A percentile compares a stretch with the other conserved stretches of the same genome.
phyloP scores from a whole-genome alignment of 2,113 vertebrate genomes.

The Alces alces region DNA sequence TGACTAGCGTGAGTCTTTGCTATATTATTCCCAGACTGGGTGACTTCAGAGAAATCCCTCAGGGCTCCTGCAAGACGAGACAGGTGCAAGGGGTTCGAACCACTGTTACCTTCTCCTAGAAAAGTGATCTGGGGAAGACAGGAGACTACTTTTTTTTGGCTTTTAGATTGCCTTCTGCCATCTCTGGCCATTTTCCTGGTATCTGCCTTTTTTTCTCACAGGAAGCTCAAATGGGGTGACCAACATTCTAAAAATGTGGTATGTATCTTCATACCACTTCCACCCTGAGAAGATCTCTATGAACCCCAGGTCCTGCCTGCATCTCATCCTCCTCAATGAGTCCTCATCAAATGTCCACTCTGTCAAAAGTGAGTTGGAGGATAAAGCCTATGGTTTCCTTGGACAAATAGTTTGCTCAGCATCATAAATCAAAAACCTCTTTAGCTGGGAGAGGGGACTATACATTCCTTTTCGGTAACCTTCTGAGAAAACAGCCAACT shows the following conservation, averaged over 20 bases:
- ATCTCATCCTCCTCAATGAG: background rate
- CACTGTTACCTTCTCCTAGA: background rate
- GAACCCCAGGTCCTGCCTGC: background rate
- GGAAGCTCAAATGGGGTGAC: background rate
- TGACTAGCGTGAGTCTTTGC: background rate
- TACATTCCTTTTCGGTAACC: background rate
- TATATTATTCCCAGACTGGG: background rate
- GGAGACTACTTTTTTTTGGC: background rate
- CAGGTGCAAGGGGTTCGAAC: background rate
- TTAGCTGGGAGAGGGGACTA: background rate
- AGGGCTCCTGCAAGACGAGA: background rate
- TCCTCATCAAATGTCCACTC: background rate
- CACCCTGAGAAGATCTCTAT: background rate
- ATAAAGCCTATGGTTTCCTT: background rate
- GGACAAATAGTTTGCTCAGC: background rate
- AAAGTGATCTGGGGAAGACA: background rate
- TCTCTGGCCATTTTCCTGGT: background rate
- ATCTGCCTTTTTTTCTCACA: background rate
- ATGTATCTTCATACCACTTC: background rate
- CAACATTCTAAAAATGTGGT: background rate
- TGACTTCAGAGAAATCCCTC: background rate
- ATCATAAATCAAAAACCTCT: background rate
- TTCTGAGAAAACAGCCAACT: slow-evolving; percentile 1
- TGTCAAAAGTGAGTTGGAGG: background rate
- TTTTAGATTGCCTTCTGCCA: background rate